Percentiles rank a stretch among this genome's conserved stretches.
These are phyloP conservation scores for Brotula barbata DNA, from an alignment of 2,797 vertebrate species.

Conservation along the genomic window DNA sequence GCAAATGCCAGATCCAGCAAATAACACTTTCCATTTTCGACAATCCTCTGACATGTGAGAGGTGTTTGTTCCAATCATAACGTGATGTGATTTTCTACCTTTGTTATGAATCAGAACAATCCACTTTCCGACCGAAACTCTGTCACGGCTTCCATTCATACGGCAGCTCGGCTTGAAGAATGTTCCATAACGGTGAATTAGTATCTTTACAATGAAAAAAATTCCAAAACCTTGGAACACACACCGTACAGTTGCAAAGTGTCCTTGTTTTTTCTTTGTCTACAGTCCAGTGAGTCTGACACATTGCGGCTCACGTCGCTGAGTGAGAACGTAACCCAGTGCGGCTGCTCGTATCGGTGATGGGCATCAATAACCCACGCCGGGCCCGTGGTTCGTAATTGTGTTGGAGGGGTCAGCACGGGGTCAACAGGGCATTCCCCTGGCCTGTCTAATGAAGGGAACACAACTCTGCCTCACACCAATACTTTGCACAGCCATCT, in stretches of 20 bases:
- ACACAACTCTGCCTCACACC: conserved; percentile 71
- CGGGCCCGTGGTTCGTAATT: conserved; percentile 76
- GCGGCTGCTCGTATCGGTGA: conserved; percentile 73
- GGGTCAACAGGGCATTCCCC: conserved; percentile 78
- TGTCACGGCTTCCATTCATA: background rate
- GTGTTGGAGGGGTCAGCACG: conserved; percentile 73
- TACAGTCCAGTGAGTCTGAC: conserved; percentile 55
- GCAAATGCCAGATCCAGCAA: conserved; percentile 22
- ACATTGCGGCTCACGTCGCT: conserved; percentile 64
- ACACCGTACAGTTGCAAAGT: too few species aligned
- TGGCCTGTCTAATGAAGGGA: conserved; percentile 78
- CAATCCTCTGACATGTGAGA: conserved; percentile 26
- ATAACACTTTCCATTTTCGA: conserved; percentile 22
- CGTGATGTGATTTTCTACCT: conserved; percentile 11
- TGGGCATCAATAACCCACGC: conserved; percentile 78
- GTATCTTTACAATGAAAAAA: too few species aligned
- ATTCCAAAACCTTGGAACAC: too few species aligned
- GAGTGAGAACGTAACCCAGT: conserved; percentile 64
- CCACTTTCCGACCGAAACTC: conserved; percentile 4
- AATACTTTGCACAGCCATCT: conserved; percentile 66
- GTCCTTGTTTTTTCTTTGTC: too few species aligned
- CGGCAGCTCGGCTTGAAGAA: background rate
- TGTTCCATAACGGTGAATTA: background rate
- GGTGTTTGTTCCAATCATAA: conserved; percentile 30
- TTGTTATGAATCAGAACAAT: conserved; percentile 2